phyloP scores from a whole-genome alignment of 37 sponge, comb jelly and placozoan genomes.

The Petrosia ficiformis region DNA sequence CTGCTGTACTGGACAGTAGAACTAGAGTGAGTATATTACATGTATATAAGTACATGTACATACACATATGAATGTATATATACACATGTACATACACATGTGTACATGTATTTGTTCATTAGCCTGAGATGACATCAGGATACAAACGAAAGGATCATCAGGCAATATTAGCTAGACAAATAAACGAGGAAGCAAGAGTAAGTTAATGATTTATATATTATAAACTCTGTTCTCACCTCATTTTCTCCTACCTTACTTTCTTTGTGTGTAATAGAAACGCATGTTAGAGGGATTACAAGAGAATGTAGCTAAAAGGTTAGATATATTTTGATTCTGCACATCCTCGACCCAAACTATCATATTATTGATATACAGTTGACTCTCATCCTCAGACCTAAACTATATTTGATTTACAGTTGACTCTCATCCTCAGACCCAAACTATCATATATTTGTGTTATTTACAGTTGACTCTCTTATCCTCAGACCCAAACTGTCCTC shows the following conservation, averaged over 20 bases:
- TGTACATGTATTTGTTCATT: background rate
- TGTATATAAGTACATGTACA: conserved; percentile 13
- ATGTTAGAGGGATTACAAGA: conserved; percentile 35
- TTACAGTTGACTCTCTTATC: background rate
- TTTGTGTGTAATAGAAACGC: conserved; percentile 63
- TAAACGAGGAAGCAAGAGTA: conserved; percentile 83
- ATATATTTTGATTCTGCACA: no score
- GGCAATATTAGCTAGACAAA: conserved; percentile 68
- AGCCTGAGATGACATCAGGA: conserved; percentile 78
- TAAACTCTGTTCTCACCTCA: background rate
- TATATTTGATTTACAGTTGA: no score
- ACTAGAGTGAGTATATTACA: no score
- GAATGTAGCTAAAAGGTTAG: background rate
- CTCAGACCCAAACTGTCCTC: conserved; percentile 60
- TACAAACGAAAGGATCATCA: conserved; percentile 88
- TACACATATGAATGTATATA: background rate
- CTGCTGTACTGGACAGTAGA: conserved; percentile 38
- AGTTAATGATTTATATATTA: background rate
- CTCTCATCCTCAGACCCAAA: background rate
- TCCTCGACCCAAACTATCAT: no score
- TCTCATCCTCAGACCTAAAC: background rate
- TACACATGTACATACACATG: background rate
- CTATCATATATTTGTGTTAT: no score
- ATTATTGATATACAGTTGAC: no score
- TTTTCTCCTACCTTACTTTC: no score